Percentiles rank a stretch among this genome's conserved stretches.
Evolutionary conservation across 2,888 invertebrate species (phyloP).

Genomic region (Eupithecia dodoneata): DNA sequence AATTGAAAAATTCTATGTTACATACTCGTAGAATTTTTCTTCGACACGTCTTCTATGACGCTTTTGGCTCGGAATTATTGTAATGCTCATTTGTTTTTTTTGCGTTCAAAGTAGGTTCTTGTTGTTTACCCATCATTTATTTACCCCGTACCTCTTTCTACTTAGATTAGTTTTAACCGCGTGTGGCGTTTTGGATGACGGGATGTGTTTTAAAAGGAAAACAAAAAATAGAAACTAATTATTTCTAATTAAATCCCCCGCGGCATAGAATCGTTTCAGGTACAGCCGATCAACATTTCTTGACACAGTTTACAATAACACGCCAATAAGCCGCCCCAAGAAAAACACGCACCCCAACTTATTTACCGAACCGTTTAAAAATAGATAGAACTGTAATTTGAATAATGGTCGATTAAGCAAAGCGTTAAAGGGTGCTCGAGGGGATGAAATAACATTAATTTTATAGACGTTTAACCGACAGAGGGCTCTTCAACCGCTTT

Average conservation of each 20-base stretch:
- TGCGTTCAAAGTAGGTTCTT: background rate
- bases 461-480: slow-evolving; percentile 57
- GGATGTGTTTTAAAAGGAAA: background rate
- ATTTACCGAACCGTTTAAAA: slow-evolving; percentile 48
- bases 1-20: no score
- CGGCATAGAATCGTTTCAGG: background rate
- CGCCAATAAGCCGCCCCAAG: slow-evolving; percentile 16
- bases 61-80: background rate
- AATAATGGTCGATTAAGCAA: slow-evolving; percentile 62
- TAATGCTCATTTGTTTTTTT: background rate
- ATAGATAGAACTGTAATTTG: slow-evolving; percentile 54
- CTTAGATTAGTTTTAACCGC: background rate
- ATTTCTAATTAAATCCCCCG: background rate
- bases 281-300: background rate
- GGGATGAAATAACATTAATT: slow-evolving; percentile 54
- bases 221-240: background rate
- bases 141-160: background rate
- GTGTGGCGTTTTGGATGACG: background rate
- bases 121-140: background rate
- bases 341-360: slow-evolving; percentile 26
- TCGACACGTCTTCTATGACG: background rate
- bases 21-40: background rate
- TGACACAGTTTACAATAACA: slow-evolving; percentile 9
- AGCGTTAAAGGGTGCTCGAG: slow-evolving; percentile 39
- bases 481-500: slow-evolving; percentile 33